Conservation (phyloP, 1,140 invertebrate genomes). For the Bombus sibiricus region DNA sequence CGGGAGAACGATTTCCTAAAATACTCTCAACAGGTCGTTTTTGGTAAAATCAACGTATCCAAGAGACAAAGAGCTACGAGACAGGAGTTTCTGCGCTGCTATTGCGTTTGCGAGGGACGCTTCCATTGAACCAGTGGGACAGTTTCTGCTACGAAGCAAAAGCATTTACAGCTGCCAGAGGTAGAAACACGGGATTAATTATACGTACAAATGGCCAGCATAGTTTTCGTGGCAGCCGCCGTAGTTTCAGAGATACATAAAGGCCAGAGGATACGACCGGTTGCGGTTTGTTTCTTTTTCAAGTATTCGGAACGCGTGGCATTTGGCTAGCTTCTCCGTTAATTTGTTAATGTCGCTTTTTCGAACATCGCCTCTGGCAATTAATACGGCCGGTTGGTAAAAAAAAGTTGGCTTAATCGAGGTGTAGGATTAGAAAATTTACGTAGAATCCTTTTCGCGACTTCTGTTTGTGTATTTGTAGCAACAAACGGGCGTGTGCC, state of each 20-base stretch:
- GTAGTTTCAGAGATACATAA: background rate
- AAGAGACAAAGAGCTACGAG: background rate
- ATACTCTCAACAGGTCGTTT: background rate
- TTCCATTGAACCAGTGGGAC: background rate
- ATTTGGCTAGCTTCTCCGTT: background rate
- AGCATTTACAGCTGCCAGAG: background rate
- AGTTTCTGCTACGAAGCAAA: background rate
- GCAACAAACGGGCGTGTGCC: too few relatives aligned
- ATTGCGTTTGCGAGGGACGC: background rate
- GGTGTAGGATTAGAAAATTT: too few relatives aligned
- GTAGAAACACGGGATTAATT: slow-evolving; percentile 14
- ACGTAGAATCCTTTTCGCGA: too few relatives aligned
- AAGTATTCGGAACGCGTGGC: background rate
- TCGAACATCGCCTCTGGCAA: too few relatives aligned
- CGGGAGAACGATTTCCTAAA: background rate
- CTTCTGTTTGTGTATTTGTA: too few relatives aligned
- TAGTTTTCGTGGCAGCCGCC: background rate
- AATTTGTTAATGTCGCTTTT: background rate
- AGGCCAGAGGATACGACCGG: background rate
- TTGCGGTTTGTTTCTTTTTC: background rate
- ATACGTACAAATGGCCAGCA: slow-evolving; percentile 11
- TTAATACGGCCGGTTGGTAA: too few relatives aligned
- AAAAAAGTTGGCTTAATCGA: too few relatives aligned
- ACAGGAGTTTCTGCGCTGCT: background rate
- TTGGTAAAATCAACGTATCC: background rate